Evolutionary conservation across 30 jellyfish, hydroid and myxozoan species (phyloP), one percentile per base, ranked within the genome.

Genomic region (Turritopsis dohrnii): DNA sequence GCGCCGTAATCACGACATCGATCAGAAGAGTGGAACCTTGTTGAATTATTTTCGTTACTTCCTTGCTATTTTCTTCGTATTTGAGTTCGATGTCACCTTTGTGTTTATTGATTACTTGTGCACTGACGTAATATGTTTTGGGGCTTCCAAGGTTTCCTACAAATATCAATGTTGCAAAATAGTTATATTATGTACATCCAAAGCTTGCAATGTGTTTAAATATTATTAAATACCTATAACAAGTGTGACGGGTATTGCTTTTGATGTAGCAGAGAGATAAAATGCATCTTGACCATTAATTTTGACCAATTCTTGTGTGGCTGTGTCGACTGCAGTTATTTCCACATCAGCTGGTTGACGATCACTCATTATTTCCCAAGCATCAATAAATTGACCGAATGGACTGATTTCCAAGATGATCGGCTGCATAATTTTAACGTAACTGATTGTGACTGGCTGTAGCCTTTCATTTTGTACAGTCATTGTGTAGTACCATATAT

Each of bases 61-160:
- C 94, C 65, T 86, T 74, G 22, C 88, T 84, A 29, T 80, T 60
- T 21, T 76, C 88, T 23, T 75, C 29, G 77, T 80, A 86, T 66
- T 80, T 86, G 20, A 86, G 72, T 21, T 86, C 85, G 22, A 86
- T 72, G 41, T 71, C 94, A 23, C 52, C 41, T 25, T 86, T 86
- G 16, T 82, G 82, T 28, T 86, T 84, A 81, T 86, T 86, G 75
- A 65, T 79, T 18, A 86, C 88, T 4, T 86, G 29, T 9, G 81
- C 81, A 71, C 89, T 80, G 53, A 86, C 94, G 30, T 66, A 76
- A 80, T 76, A 85, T 22, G 87, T 85, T 71, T 85, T 85, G 53
- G 88, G 71, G 23, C 65, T 69, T 28, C 81, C 60, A 3, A 41
- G 13, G 13, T 41, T 41, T 41, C 60, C 60, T 41, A 41, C 9